Evolutionary conservation across 2,797 vertebrate species (phyloP), one percentile per base, ranked within the genome.

Genomic region (Moxostoma hubbsi): DNA sequence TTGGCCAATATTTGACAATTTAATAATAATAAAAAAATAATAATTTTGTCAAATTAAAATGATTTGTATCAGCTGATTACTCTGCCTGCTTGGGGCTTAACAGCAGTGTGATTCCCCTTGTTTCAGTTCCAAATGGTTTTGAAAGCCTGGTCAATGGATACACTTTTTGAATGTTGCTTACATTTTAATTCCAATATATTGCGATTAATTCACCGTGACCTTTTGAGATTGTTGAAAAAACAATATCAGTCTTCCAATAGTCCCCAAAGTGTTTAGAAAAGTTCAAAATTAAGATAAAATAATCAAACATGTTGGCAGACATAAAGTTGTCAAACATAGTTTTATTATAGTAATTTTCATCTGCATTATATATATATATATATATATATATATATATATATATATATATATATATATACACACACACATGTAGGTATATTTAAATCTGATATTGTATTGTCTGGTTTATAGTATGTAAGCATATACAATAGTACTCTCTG

Each of bases 331-430:
- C 77, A 85, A 85, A 85, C 77, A 77, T 79, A 5, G 5, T 85
- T 85, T 86, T 85, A 83, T 82, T 85, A 84, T 59, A 81, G 81
- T 80, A 85, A 81, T 78, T 83, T 85, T 77, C 80, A 81, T 63
- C 67, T 77, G 71, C 57, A 84, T 76, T 81, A 58, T 83, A 83
- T 83, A 81, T 76, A 72, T 73, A 81, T 83, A 70, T 70, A 69
- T 46, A 73, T 68, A 55, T 62, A 69, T 68, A 55, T 62, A 69
- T 81, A 62, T 83, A 83, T 82, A 81, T 76, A 71, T 73, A 81
- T 83, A 70, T 70, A 69, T 46, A 73, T 68, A 55, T 62, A 69
- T 81, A 62, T 83, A 83, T 82, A 81, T 76, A 71, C 69, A 81
- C 81, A 70, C 65, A 69, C 24, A 73, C 62, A 55, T 64, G 68